These are phyloP conservation scores for Petrocephalus microphthalmus DNA, from an alignment of 2,113 vertebrate genomes.

Conservation along the genomic window DNA sequence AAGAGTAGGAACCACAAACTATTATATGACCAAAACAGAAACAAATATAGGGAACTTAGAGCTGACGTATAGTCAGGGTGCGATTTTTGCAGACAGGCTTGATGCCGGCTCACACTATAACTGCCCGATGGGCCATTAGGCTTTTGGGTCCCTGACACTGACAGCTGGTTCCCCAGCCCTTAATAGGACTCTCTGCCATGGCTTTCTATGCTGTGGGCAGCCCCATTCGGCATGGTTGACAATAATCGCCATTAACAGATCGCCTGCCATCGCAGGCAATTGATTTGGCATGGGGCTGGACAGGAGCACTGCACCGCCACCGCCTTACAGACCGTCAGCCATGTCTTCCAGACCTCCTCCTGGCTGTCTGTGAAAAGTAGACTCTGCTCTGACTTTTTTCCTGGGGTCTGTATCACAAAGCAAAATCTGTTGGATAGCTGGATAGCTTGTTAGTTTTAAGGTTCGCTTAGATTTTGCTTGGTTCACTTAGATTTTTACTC, in stretches of 20 bases:
- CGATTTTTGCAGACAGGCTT: neutral
- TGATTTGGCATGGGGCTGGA: neutral
- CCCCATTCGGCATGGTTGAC: neutral
- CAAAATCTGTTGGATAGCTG: neutral
- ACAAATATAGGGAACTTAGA: neutral
- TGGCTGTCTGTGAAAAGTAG: neutral
- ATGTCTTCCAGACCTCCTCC: neutral
- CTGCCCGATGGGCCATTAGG: neutral
- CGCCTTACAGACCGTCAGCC: neutral
- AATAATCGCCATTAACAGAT: conserved; percentile 1
- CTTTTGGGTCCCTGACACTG: neutral
- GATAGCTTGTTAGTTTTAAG: neutral
- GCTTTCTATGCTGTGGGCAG: neutral
- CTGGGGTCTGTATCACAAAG: neutral
- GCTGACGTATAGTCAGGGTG: neutral
- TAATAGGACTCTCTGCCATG: neutral
- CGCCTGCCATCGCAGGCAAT: neutral
- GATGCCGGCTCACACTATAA: neutral
- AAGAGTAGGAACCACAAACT: neutral
- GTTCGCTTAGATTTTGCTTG: neutral
- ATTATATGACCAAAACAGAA: neutral
- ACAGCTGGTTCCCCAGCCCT: neutral
- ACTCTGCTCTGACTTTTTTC: neutral
- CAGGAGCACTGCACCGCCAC: neutral
- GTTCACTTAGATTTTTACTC: neutral